Conservation (phyloP, 2,797 vertebrate species). For the Cyclopterus lumpus region DNA sequence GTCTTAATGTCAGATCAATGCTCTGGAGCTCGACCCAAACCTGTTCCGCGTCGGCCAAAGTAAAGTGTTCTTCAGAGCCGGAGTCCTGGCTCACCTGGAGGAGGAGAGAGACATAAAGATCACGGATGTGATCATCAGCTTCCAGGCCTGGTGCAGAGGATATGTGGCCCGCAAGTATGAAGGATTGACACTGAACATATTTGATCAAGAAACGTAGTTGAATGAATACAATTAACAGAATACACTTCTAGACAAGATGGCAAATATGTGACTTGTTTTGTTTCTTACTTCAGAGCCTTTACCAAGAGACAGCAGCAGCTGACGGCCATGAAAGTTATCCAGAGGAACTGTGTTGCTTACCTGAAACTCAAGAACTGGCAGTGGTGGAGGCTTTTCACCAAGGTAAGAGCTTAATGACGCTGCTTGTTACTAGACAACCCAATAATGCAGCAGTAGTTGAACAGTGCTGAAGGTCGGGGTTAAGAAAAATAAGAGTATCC, state of each 20-base stretch:
- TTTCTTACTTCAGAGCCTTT: conserved; percentile 85
- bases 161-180: conserved; percentile 94
- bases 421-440: neutral
- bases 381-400: conserved; percentile 98
- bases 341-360: conserved; percentile 97
- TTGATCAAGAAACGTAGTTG: neutral
- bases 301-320: conserved; percentile 95
- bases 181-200: neutral
- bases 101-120: conserved; percentile 98
- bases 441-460: neutral
- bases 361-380: conserved; percentile 98
- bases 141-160: conserved; percentile 97
- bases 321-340: conserved; percentile 96
- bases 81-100: conserved; percentile 96
- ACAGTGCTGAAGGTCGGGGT: neutral
- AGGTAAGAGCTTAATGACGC: conserved; percentile 80
- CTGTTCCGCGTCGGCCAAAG: conserved; percentile 96
- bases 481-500: neutral
- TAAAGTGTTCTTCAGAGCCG: conserved; percentile 97
- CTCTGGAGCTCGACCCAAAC: conserved; percentile 94
- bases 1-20: conserved; percentile 87
- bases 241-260: neutral
- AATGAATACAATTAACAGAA: neutral
- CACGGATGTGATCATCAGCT: conserved; percentile 96
- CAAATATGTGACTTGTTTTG: neutral